Evolutionary conservation across 2,113 vertebrate species (phyloP).

Genomic region (Drymodes brunneopygia): DNA sequence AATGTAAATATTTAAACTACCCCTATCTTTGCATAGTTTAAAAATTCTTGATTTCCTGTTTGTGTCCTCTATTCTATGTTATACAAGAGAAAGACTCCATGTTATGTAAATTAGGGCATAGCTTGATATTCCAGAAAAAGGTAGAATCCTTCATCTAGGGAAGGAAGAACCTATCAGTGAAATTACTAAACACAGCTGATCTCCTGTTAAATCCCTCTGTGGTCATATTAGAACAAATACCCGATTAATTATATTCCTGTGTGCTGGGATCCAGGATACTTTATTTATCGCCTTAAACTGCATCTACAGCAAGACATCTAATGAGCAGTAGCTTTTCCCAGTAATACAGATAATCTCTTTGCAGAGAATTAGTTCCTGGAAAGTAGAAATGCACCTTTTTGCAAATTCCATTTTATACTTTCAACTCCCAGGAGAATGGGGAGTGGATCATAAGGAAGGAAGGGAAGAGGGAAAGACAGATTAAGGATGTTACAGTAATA

Average conservation of each 20-base stretch:
- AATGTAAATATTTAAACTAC: not conserved
- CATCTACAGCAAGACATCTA: conserved; percentile 32
- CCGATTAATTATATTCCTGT: conserved; percentile 25
- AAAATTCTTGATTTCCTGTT: not conserved
- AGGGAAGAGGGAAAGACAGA: conserved; percentile 64
- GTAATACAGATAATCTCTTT: conserved; percentile 73
- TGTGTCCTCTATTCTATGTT: not conserved
- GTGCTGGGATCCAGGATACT: conserved; percentile 18
- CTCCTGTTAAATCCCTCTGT: conserved; percentile 15
- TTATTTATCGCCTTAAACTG: conserved; percentile 27
- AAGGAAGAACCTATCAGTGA: conserved; percentile 7
- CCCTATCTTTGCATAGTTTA: not conserved
- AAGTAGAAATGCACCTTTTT: conserved; percentile 77
- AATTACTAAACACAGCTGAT: conserved; percentile 28
- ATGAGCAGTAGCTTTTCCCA: conserved; percentile 69
- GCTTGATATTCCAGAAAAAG: not conserved
- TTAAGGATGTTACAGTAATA: conserved; percentile 90
- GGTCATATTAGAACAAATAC: conserved; percentile 37
- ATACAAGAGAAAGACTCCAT: not conserved
- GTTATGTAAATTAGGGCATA: not conserved
- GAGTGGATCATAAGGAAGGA: conserved; percentile 48
- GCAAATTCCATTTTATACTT: conserved; percentile 82
- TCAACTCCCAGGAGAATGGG: conserved; percentile 77
- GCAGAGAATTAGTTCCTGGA: conserved; percentile 75
- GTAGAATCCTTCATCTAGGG: not conserved